Base-by-base conservation (phyloP, 2,797 vertebrate species). In the Tapera naevia region DNA sequence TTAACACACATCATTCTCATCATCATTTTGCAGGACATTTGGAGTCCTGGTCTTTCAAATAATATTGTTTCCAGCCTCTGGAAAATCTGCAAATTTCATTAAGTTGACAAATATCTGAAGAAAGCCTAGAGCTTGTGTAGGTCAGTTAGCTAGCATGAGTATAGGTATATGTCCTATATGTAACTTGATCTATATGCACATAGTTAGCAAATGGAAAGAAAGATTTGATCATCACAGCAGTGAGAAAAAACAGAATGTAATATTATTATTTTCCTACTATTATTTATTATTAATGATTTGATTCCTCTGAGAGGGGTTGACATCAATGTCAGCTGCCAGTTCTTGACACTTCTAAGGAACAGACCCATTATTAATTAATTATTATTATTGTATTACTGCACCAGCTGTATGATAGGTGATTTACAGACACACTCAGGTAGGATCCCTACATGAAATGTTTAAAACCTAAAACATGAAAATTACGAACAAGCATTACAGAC, bases 361-460 rank as follows among this genome's bases (percentile, higher is more conserved):
- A 85, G 45, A 71, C 72, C 95, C 53, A 96, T 97, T 94, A 95
- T 96, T 97, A 96, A 96, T 97, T 95, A 95, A 97, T 95, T 81
- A 85, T 95, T 95, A 92, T 95, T 95, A 89, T 95, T 95, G 80
- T 92, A 93, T 93, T 94, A 90, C 81, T 91, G 80, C 74, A 75
- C 56, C 62, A 84, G 62, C 67, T 89, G 76, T 92, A 74, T 95
- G 88, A 94, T 93, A 95, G 92, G 71, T 89, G 93, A 80, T 91
- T 85, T 91, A 89, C 86, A 94, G 90, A 88, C 56, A 84, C 80
- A 96, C 86, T 75, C 91, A 85, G 95, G 66, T 80, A 91, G 82
- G n/a, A 50, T 84, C 60, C 41, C 70, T 88, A 91, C 67, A 86
- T 82, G 64, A 93, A 92, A 93, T 73, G 80, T 88, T 95, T 92